Conservation (phyloP, 1,140 invertebrate species). For the Nylanderia fulva region DNA sequence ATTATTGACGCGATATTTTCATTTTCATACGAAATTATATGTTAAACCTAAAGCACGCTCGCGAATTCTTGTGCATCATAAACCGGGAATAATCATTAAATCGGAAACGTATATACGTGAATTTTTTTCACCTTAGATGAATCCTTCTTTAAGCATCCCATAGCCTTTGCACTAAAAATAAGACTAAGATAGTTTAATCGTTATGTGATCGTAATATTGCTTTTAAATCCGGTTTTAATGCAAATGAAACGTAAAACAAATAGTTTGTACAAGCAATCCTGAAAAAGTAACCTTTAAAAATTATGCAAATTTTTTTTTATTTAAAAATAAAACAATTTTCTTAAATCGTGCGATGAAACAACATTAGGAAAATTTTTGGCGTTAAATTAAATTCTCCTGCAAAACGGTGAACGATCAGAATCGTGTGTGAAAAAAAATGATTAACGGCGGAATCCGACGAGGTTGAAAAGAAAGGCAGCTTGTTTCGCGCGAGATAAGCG, state of each 20-base stretch:
- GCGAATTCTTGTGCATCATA: conserved; percentile 7
- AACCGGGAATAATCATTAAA: conserved; percentile 45
- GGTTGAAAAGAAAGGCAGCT: conserved; percentile 47
- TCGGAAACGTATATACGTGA: not conserved
- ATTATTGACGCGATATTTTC: conserved; percentile 58
- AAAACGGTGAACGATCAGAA: conserved; percentile 20
- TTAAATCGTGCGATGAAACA: not conserved
- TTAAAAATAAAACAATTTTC: not conserved
- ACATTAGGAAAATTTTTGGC: conserved; percentile 4
- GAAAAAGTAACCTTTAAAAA: not conserved
- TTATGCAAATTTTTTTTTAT: not conserved
- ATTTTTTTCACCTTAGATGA: not conserved
- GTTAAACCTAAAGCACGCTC: not conserved
- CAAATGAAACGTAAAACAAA: not conserved
- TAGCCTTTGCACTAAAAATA: not conserved
- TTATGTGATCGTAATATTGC: not conserved
- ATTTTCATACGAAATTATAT: conserved; percentile 45
- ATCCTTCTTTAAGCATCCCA: not conserved
- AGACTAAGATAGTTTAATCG: conserved; percentile 4
- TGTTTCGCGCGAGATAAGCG: conserved; percentile 56
- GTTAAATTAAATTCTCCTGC: conserved; percentile 36
- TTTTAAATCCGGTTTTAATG: conserved; percentile 1
- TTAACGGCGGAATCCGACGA: conserved; percentile 40
- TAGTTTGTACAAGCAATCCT: not conserved
- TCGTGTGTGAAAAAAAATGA: conserved; percentile 38